Conservation (phyloP, 1,140 invertebrate species). For the Planococcus citri region DNA sequence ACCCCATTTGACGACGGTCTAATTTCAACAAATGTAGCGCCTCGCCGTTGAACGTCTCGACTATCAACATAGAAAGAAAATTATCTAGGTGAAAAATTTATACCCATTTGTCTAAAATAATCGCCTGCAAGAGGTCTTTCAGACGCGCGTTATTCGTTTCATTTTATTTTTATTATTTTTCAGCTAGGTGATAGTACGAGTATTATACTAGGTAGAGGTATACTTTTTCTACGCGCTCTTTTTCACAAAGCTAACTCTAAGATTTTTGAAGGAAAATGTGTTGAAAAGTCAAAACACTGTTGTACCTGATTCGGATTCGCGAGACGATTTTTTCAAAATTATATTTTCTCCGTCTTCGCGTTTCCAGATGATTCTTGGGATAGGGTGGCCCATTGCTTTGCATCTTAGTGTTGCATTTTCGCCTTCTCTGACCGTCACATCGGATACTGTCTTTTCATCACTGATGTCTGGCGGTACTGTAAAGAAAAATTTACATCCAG, state of each 20-base stretch:
- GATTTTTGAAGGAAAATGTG: too few species aligned
- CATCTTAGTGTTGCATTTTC: conserved; percentile 54
- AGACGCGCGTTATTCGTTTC: too few species aligned
- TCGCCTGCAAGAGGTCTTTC: too few species aligned
- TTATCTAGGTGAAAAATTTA: not conserved
- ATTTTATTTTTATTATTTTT: too few species aligned
- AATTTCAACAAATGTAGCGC: conserved; percentile 56
- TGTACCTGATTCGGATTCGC: not conserved
- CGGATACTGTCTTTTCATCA: conserved; percentile 44
- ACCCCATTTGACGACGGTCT: conserved; percentile 72
- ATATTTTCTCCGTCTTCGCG: conserved; percentile 35
- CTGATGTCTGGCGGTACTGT: conserved; percentile 50
- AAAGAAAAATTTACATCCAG: conserved; percentile 30
- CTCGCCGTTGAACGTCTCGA: conserved; percentile 59
- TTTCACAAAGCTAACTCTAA: too few species aligned
- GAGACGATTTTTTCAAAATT: conserved; percentile 12
- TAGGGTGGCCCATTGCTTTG: conserved; percentile 45
- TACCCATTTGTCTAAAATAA: too few species aligned
- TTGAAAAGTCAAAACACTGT: conserved; percentile 23
- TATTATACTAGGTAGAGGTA: too few species aligned
- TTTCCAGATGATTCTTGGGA: conserved; percentile 42
- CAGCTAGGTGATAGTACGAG: too few species aligned
- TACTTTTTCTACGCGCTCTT: too few species aligned
- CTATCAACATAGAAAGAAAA: conserved; percentile 33
- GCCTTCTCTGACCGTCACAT: conserved; percentile 49